phyloP scores from a whole-genome alignment of 2,113 vertebrate genomes.

The Strix aluco region DNA sequence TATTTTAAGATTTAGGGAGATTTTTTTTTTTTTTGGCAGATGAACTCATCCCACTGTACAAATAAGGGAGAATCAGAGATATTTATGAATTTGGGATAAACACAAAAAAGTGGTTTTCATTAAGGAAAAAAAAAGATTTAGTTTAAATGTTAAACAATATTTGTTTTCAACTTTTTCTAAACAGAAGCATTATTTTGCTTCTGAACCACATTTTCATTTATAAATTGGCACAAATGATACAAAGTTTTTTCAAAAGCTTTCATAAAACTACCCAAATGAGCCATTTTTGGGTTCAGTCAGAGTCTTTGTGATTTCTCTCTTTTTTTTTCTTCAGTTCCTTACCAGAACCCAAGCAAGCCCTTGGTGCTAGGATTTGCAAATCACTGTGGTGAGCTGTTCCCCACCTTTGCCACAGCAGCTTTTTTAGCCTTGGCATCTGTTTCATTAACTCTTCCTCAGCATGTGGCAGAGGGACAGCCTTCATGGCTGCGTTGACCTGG shows the following conservation, averaged over 20 bases:
- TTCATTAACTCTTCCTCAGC: background rate
- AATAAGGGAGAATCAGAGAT: background rate
- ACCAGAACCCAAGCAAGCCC: background rate
- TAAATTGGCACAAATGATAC: background rate
- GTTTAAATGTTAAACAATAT: background rate
- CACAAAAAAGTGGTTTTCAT: background rate
- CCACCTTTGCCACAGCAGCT: background rate
- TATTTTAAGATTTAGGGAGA: background rate
- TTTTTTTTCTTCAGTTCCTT: background rate
- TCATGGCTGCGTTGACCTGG: background rate
- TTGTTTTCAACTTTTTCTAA: constrained; percentile 2
- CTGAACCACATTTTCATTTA: background rate
- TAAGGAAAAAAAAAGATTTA: background rate
- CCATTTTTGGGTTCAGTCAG: background rate
- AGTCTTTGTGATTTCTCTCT: background rate
- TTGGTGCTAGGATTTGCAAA: background rate
- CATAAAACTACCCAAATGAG: background rate
- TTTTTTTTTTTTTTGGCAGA: background rate
- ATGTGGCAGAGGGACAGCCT: background rate
- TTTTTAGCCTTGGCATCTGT: background rate
- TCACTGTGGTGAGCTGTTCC: fast-evolving
- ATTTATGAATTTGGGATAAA: background rate
- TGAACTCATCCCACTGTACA: background rate
- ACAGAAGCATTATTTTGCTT: constrained; percentile 8
- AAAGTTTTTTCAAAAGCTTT: background rate